Conservation (phyloP, 2,113 vertebrate species). For the Clarias gariepinus region DNA sequence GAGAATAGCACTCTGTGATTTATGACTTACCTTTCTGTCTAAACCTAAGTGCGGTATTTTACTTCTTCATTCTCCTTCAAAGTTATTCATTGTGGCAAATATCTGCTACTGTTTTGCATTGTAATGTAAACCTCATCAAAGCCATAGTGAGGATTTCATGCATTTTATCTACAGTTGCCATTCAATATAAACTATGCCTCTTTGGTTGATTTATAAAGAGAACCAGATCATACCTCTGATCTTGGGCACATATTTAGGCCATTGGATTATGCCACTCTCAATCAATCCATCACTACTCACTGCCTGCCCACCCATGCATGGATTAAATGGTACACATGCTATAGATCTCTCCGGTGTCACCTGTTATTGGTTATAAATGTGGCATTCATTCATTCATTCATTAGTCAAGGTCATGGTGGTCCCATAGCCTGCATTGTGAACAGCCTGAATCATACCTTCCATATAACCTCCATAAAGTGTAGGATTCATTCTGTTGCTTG, state of each 20-base stretch:
- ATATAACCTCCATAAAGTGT: not conserved
- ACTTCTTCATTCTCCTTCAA: conserved; percentile 20
- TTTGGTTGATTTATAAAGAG: conserved; percentile 60
- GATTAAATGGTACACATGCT: not conserved
- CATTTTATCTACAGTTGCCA: conserved; percentile 53
- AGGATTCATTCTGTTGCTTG: not conserved
- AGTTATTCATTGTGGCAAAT: conserved; percentile 50
- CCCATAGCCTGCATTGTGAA: not conserved
- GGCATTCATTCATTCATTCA: not conserved
- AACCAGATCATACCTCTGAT: conserved; percentile 52
- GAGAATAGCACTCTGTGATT: conserved; percentile 37
- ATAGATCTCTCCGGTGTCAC: not conserved
- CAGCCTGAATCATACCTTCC: too few species aligned
- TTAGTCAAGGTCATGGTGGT: not conserved
- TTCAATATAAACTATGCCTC: conserved; percentile 48
- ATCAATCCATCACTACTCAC: not conserved
- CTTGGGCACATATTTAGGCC: not conserved
- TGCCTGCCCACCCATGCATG: not conserved
- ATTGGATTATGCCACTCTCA: not conserved
- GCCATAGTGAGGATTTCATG: conserved; percentile 56
- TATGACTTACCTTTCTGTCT: conserved; percentile 42
- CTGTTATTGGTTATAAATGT: not conserved
- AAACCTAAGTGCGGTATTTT: conserved; percentile 26
- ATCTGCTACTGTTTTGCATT: conserved; percentile 61
- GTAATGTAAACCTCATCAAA: conserved; percentile 62